phyloP scores from a whole-genome alignment of 92 coral and sea anemone genomes.

The Zoanthus gigantus region DNA sequence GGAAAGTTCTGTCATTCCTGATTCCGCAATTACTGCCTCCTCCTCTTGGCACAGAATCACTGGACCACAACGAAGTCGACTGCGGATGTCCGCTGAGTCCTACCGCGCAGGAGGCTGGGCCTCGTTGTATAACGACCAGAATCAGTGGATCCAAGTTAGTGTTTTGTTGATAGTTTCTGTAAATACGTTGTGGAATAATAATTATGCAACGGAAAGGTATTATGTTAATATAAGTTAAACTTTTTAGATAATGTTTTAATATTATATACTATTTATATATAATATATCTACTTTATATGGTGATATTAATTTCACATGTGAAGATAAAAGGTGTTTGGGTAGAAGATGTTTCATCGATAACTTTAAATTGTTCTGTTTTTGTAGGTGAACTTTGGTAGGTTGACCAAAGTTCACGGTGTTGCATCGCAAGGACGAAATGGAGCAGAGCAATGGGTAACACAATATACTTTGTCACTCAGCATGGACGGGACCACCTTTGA shows the following conservation, averaged over 20 bases:
- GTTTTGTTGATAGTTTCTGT: neutral
- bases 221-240: neutral
- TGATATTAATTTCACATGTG: neutral
- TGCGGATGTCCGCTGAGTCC: constrained; percentile 24
- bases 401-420: constrained; percentile 25
- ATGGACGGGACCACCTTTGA: constrained; percentile 18
- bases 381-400: constrained; percentile 28
- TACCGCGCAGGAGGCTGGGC: constrained; percentile 41
- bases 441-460: constrained; percentile 30
- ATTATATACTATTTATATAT: too few relatives aligned
- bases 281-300: neutral
- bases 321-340: too few relatives aligned
- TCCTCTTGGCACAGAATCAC: constrained; percentile 36
- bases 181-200: neutral
- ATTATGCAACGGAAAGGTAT: neutral
- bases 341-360: neutral
- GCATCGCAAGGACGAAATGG: constrained; percentile 44
- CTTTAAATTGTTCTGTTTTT: neutral
- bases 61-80: constrained; percentile 42
- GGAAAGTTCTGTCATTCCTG: constrained; percentile 32
- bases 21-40: constrained; percentile 23
- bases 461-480: constrained; percentile 21
- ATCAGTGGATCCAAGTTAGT: constrained; percentile 35
- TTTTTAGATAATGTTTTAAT: neutral
- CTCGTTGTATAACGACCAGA: constrained; percentile 18